Base-by-base conservation (phyloP, 2,888 invertebrate genomes). In the Lasioglossum lativentre region DNA sequence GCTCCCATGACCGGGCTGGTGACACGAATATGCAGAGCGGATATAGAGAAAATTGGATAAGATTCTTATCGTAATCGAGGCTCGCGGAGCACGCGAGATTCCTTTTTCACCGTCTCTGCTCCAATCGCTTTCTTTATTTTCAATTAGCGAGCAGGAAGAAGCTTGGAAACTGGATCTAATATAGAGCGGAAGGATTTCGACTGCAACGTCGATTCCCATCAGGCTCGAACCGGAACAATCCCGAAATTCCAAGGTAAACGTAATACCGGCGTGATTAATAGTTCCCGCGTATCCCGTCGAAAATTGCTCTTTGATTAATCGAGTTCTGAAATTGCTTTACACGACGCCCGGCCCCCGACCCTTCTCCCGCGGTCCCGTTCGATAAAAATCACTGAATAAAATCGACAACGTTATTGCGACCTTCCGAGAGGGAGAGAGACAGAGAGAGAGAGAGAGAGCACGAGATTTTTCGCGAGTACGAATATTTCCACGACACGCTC, bases 101-200 rank as follows among this genome's bases (percentile, higher is more conserved):
- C 70, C 19, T 30, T 52, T 75, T 42, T 63, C 42, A 2, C 19
- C 66, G 34, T 10, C 59, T 45, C 59, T 45, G 47, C 79, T 74
- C 27, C 70, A 40, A 80, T 78, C 87, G 56, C 47, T 52, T 80
- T 82, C 84, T 83, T 87, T 85, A 77, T 85, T 85, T 85, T 85
- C 85, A 84, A 80, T 85, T 77, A 85, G 47, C 68, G 70, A 47
- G 38, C 38, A 68, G 83, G 45, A n/a, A 47, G 72, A 76, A 47
- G 74, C 74, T 70, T 34, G 30, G 34, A 45, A 76, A 76, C 59
- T 52, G 45, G 34, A 56, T 52, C 66, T 59, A 73, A 16, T 68
- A 47, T n/a, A 72, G 63, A 45, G 42, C 70, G 42, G 52, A 42
- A 68, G 66, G 76, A 84, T 77, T 80, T 79, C 85, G 68, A 78